Base-by-base conservation (phyloP, 2,113 vertebrate species). In the Xenotilapia caudafasciata region DNA sequence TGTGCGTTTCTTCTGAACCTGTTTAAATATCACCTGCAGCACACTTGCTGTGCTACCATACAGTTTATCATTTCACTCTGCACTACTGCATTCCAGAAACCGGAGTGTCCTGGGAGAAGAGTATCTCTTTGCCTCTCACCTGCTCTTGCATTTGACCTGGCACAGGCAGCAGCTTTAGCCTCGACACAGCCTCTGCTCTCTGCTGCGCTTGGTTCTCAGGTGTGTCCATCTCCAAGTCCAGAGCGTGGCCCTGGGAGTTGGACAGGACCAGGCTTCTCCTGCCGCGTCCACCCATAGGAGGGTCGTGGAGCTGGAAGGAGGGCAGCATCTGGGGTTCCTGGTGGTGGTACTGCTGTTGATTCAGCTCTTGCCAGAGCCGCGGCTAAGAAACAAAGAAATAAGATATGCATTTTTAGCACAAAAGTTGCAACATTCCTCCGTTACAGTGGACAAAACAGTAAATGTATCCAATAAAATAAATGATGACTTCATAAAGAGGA, bases 221-320 rank as follows among this genome's bases (percentile, higher is more conserved):
- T 5, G 17, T 62, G 17, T 89, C 92, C 68, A 82, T 73, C 35
- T 96, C 94, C 9, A 54, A 82, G 45, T 83, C 88, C 23, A 82
- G 40, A 31, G 91, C 9, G 3, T 79, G 84, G 4, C 90, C 92
- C 60, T 92, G 88, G 73, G 80, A 68, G 56, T 89, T 92, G 62
- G 89, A 89, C 79, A 92, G 84, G 40, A 92, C 80, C 54, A 93
- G 91, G 65, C 88, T 94, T 90, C 90, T 93, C 42, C 92, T 92
- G 91, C 86, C 85, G 53, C 91, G 93, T 49, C 88, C 90, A 55
- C 96, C 96, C 83, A 93, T 51, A 4, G 96, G 96, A 55, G 96
- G 96, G 9, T 94, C 95, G 58, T 92, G 55, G 17, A 97, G 95
- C 77, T 96, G 95, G 93, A 97, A 96, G 62, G 90, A 31, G 47